Evolutionary conservation across 35 echinoderm and acorn worm species (phyloP).

Genomic region (Nesometra sesokonis): DNA sequence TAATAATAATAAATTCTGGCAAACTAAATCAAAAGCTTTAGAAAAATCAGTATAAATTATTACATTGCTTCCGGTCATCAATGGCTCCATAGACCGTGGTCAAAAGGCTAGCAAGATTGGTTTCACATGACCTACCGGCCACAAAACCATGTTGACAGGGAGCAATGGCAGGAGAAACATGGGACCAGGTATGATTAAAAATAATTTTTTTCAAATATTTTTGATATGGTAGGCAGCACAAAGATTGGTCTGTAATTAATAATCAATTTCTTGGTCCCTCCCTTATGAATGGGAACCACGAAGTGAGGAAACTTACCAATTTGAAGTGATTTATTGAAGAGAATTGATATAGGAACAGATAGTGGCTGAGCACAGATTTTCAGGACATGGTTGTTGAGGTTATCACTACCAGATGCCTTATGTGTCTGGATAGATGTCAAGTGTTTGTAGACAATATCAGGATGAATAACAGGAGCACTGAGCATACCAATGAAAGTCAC

Average conservation of each 20-base stretch:
- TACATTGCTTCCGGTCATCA: background rate
- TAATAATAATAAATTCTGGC: background rate
- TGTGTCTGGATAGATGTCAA: too few relatives aligned
- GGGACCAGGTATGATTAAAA: background rate
- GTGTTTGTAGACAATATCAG: too few relatives aligned
- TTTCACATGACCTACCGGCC: background rate
- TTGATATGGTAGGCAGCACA: background rate
- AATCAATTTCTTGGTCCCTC: background rate
- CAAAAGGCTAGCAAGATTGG: background rate
- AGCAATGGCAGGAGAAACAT: background rate
- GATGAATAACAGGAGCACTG: too few relatives aligned
- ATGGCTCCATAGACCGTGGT: background rate
- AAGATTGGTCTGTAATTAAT: background rate
- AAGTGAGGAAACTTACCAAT: background rate
- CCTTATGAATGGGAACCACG: background rate
- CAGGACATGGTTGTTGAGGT: too few relatives aligned
- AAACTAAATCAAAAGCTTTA: background rate
- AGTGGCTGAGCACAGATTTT: too few relatives aligned
- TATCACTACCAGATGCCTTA: too few relatives aligned
- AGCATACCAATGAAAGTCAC: too few relatives aligned
- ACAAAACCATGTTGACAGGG: slow-evolving; percentile 1
- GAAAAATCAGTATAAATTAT: background rate
- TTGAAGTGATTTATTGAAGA: background rate
- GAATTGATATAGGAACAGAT: too few relatives aligned
- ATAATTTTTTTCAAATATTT: background rate